Evolutionary conservation across 2,797 vertebrate species (phyloP), one percentile per base, ranked within the genome.

Genomic region (Semotilus atromaculatus): DNA sequence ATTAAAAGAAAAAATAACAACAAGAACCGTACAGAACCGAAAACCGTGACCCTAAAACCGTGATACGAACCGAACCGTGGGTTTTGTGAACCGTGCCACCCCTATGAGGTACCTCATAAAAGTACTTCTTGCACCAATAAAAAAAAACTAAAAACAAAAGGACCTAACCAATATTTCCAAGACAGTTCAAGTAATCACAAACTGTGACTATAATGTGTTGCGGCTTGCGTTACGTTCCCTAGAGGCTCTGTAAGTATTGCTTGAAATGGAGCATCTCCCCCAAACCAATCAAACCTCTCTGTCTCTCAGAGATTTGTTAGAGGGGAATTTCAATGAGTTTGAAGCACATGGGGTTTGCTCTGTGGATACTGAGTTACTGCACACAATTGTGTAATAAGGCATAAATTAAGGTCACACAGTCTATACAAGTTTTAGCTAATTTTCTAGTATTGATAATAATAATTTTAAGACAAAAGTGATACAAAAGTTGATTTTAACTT

Each of bases 231-330:
- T 26, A 29, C 16, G 0, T 40, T 81, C 48, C 45, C 48, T 40
- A 26, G 48, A 81, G 79, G n/a, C 48, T 55, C 48, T 0, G n/a
- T 7, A 26, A 55, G 23, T 70, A 48, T 70, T 29, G 31, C 48
- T 55, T 81, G 34, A 81, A 70, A 55, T 81, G 48, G 34, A 81
- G 48, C 48, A 81, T 29, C 48, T 55, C 16, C 66, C 4, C n/a
- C 66, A 70, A 78, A 78, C 75, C 36, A 78, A 81, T 81, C 40
- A 81, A 58, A 81, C 8, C 34, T 38, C 29, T 21, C 34, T 3
- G n/a, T 55, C 9, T 19, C 34, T 53, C 29, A 9, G 10, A 67
- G 62, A 76, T 38, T 40, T 26, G 34, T 76, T 76, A 26, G 23
- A 60, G 75, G 73, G 31, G 21, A 18, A 77, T 29, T 62, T 40